Conservation (phyloP, 2,888 invertebrate genomes). For the Piscicola geometra region DNA sequence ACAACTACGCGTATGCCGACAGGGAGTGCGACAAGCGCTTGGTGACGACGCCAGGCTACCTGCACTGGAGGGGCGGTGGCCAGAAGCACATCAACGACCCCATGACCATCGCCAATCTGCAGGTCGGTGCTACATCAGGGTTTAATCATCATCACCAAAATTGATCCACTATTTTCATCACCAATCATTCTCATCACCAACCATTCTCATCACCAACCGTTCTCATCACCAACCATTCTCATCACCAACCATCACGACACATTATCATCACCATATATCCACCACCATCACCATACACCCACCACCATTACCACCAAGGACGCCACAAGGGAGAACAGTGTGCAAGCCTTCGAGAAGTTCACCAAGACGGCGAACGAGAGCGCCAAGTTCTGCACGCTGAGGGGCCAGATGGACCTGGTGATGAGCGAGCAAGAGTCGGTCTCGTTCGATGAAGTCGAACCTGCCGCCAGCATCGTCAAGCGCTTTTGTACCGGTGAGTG, state of each 20-base stretch:
- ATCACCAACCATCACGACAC: too few species aligned
- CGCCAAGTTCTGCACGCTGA: conserved; percentile 76
- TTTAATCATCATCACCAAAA: too few species aligned
- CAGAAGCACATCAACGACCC: conserved; percentile 98
- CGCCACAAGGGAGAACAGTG: conserved; percentile 75
- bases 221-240: too few species aligned
- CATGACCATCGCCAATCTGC: conserved; percentile 70
- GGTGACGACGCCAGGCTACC: conserved; percentile 81
- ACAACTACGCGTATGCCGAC: conserved; percentile 70
- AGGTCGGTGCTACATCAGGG: conserved; percentile 56
- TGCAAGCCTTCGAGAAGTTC: conserved; percentile 75
- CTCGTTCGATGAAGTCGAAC: conserved; percentile 84
- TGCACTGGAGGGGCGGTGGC: conserved; percentile 91
- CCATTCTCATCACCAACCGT: too few species aligned
- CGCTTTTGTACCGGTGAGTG: conserved; percentile 77
- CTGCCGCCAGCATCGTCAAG: conserved; percentile 89
- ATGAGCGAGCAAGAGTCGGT: conserved; percentile 63
- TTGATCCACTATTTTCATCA: neutral
- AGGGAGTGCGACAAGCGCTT: conserved; percentile 69
- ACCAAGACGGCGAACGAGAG: conserved; percentile 81
- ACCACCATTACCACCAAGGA: conserved; percentile 63
- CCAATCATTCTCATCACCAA: too few species aligned
- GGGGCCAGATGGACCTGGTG: conserved; percentile 86
- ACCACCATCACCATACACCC: too few species aligned
- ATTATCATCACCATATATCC: too few species aligned